Evolutionary conservation across 2,113 vertebrate genomes (phyloP).

Genomic region (Apteryx mantelli): DNA sequence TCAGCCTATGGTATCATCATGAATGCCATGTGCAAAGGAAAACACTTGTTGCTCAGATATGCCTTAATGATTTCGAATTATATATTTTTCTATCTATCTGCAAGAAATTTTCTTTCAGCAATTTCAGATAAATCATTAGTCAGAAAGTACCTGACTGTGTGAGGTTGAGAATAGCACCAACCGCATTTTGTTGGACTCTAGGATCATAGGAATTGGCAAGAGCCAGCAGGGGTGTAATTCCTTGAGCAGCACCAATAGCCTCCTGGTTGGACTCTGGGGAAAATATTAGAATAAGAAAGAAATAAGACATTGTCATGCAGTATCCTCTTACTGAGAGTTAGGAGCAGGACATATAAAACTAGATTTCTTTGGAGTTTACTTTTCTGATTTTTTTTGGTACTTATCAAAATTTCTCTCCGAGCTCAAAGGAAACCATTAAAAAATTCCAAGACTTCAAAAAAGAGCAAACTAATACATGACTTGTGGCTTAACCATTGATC

Average conservation of each 20-base stretch:
- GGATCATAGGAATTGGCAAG: constrained; percentile 81
- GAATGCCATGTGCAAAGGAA: neutral
- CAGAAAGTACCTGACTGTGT: constrained; percentile 78
- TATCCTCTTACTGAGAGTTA: neutral
- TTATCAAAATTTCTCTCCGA: neutral
- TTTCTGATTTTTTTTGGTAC: neutral
- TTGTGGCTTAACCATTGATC: neutral
- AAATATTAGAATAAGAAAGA: neutral
- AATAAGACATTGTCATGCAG: neutral
- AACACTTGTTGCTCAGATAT: neutral
- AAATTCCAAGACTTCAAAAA: neutral
- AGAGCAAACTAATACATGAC: neutral
- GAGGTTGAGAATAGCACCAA: constrained; percentile 82
- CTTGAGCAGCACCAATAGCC: constrained; percentile 73
- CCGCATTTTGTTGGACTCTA: constrained; percentile 81
- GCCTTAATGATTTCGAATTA: neutral
- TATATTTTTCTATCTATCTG: neutral
- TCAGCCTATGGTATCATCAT: neutral
- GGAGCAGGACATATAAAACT: neutral
- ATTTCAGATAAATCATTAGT: neutral
- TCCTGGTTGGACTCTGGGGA: constrained; percentile 78
- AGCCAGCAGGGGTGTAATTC: constrained; percentile 76
- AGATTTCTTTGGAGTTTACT: neutral
- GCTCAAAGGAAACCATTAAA: neutral
- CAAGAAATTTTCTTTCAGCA: neutral